These are phyloP conservation scores for Boleophthalmus pectinirostris DNA, from an alignment of 2,113 vertebrate species.

Conservation along the genomic window DNA sequence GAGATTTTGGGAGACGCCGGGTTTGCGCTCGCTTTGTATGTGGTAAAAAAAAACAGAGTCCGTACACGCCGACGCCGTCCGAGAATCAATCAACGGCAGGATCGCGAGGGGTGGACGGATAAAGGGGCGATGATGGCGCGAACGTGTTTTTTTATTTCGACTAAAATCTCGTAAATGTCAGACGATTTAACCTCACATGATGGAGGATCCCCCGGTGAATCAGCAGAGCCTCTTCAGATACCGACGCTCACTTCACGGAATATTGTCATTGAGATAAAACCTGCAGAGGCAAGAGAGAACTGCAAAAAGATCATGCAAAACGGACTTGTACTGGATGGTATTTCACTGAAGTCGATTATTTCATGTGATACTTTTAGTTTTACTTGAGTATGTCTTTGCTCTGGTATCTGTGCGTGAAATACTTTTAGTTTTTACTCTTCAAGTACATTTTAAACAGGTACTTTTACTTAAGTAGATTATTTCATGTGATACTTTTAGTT, in stretches of 20 bases:
- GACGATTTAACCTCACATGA: slow-evolving; percentile 17
- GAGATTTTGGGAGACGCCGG: slow-evolving; percentile 40
- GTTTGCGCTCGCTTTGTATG: slow-evolving; percentile 49
- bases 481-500: too few species aligned
- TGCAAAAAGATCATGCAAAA: neutral
- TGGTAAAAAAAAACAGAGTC: slow-evolving; percentile 46
- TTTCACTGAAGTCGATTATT: too few species aligned
- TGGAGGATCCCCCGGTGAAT: slow-evolving; percentile 9
- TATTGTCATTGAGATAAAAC: neutral
- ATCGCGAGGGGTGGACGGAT: slow-evolving; percentile 31
- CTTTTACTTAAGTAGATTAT: too few species aligned
- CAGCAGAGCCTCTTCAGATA: neutral
- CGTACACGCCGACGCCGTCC: slow-evolving; percentile 23
- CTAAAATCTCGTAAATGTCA: slow-evolving; percentile 25
- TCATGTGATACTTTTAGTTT: too few species aligned
- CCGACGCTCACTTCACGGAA: neutral
- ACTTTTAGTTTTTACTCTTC: too few species aligned
- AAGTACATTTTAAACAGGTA: too few species aligned
- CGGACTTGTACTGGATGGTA: too few species aligned
- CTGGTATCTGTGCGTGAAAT: too few species aligned
- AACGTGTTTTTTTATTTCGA: slow-evolving; percentile 34
- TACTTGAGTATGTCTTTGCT: too few species aligned
- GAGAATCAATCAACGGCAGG: slow-evolving; percentile 47
- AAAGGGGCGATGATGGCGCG: slow-evolving; percentile 18
- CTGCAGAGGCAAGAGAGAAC: neutral